A percentile compares a stretch with the other conserved stretches of the same genome.
These are phyloP conservation scores for Stenodera caucasica DNA, from an alignment of 2,888 invertebrate species.

Conservation along the genomic window DNA sequence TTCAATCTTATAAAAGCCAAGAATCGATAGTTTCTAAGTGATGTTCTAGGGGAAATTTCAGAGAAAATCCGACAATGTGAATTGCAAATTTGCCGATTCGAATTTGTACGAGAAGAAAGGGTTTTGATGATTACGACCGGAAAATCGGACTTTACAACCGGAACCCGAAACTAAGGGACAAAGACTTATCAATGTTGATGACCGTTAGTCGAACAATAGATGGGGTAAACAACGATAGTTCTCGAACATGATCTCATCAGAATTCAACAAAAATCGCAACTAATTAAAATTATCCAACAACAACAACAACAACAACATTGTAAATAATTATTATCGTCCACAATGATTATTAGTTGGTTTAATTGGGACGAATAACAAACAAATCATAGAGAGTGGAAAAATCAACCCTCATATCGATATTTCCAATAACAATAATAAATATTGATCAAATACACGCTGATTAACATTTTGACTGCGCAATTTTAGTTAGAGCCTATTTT, in stretches of 20 bases:
- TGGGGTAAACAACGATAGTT: too few species aligned
- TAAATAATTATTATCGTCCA: too few species aligned
- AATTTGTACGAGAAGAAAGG: slow-evolving; percentile 38
- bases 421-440: not conserved
- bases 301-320: too few species aligned
- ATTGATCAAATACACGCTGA: not conserved
- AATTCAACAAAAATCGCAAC: too few species aligned
- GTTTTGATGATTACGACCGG: slow-evolving; percentile 40
- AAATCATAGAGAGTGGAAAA: not conserved
- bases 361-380: too few species aligned
- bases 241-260: too few species aligned
- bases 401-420: not conserved
- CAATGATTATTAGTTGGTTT: too few species aligned
- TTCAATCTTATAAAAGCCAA: too few species aligned
- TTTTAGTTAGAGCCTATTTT: not conserved
- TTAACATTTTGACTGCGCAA: not conserved
- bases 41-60: too few species aligned
- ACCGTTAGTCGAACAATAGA: slow-evolving; percentile 26
- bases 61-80: not conserved
- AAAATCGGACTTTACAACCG: slow-evolving; percentile 38
- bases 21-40: too few species aligned
- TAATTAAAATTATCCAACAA: too few species aligned
- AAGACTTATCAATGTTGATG: slow-evolving; percentile 38
- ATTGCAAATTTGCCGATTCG: slow-evolving; percentile 24
- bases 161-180: slow-evolving; percentile 35